Percentiles rank a stretch among this genome's conserved stretches.
Conservation (phyloP, 2,888 invertebrate species). For the Drosophila birchii region DNA sequence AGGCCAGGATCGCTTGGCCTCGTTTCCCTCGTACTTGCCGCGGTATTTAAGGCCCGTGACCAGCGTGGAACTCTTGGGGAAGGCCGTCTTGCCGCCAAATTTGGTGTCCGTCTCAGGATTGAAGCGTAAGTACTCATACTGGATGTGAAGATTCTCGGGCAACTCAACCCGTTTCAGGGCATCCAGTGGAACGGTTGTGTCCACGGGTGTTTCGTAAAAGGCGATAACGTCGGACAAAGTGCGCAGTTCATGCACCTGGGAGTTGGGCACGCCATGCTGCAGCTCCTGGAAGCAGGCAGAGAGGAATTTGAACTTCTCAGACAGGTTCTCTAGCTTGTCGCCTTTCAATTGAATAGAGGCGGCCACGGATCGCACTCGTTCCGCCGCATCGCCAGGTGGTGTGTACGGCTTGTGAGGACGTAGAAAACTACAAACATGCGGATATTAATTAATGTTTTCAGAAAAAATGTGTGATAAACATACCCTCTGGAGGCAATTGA, state of each 20-base stretch:
- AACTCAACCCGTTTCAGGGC: slow-evolving; percentile 89
- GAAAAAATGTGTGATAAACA: neutral
- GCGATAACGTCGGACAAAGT: slow-evolving; percentile 89
- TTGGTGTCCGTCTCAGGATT: slow-evolving; percentile 91
- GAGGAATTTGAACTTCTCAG: slow-evolving; percentile 89
- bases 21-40: slow-evolving; percentile 91
- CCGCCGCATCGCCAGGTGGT: slow-evolving; percentile 89
- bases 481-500: slow-evolving; percentile 90
- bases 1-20: slow-evolving; percentile 88
- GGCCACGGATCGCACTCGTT: slow-evolving; percentile 88
- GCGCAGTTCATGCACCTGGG: slow-evolving; percentile 90
- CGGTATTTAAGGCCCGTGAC: slow-evolving; percentile 93
- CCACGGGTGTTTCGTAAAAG: slow-evolving; percentile 91
- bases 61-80: slow-evolving; percentile 92
- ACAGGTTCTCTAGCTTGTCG: slow-evolving; percentile 64
- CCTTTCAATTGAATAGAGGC: slow-evolving; percentile 85
- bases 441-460: neutral
- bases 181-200: slow-evolving; percentile 90
- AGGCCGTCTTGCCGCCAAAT: slow-evolving; percentile 92
- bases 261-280: slow-evolving; percentile 92
- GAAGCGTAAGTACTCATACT: slow-evolving; percentile 92
- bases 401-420: slow-evolving; percentile 90
- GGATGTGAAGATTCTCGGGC: slow-evolving; percentile 94
- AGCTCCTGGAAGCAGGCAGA: slow-evolving; percentile 90
- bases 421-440: slow-evolving; percentile 88